These are phyloP conservation scores for Hylomyscus alleni DNA, from an alignment of 2,797 vertebrate genomes.

Conservation along the genomic window DNA sequence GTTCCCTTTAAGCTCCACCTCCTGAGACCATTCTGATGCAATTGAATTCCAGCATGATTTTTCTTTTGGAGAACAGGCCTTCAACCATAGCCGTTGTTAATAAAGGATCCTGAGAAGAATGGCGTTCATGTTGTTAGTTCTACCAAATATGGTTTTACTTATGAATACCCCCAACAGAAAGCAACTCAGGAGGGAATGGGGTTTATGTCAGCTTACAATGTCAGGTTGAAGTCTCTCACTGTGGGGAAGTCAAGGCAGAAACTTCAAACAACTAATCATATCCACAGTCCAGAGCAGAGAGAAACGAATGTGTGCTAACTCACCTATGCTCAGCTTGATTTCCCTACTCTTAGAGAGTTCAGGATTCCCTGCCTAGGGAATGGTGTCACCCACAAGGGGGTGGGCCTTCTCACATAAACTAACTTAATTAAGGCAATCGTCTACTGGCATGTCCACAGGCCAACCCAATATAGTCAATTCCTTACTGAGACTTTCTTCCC, in stretches of 20 bases:
- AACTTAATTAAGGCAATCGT: background rate
- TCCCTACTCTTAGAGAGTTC: background rate
- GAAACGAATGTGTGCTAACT: background rate
- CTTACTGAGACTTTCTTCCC: background rate
- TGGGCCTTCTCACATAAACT: background rate
- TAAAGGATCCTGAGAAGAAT: background rate
- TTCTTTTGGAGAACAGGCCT: background rate
- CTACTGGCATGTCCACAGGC: background rate
- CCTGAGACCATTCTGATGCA: too few relatives aligned
- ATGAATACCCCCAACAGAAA: background rate
- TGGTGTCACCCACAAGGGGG: background rate
- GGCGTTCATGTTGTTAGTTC: background rate
- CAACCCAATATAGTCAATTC: background rate
- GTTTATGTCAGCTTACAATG: background rate
- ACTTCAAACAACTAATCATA: background rate
- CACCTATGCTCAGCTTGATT: background rate
- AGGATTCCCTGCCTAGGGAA: background rate
- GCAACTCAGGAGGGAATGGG: background rate
- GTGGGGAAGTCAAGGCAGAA: background rate
- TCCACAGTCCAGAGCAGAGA: background rate
- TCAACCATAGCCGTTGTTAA: background rate
- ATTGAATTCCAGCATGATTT: background rate
- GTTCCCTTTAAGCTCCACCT: background rate
- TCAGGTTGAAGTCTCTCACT: background rate
- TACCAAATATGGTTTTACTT: background rate